These are phyloP conservation scores for Himantopus leucocephalus DNA, from an alignment of 2,113 vertebrate genomes.

Conservation along the genomic window DNA sequence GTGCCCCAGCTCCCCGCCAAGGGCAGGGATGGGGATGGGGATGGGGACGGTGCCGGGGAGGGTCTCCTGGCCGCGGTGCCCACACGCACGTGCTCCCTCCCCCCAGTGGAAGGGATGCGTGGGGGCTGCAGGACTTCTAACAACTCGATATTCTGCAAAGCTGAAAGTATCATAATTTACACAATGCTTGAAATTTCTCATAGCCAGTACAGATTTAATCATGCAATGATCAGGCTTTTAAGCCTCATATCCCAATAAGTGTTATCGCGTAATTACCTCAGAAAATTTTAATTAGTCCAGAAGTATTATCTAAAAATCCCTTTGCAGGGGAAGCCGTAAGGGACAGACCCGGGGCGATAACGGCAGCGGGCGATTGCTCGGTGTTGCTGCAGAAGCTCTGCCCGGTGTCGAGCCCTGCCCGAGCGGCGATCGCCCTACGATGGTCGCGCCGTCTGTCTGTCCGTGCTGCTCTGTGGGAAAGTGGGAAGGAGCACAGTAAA, in stretches of 20 bases:
- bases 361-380: not conserved
- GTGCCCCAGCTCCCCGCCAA: no score
- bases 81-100: accelerated
- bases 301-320: not conserved
- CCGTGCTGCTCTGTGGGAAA: accelerated
- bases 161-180: not conserved
- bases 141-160: not conserved
- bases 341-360: not conserved
- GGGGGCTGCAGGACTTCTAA: not conserved
- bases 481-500: not conserved
- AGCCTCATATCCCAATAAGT: not conserved
- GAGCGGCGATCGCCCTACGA: accelerated
- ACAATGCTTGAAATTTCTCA: not conserved
- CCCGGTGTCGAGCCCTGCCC: accelerated
- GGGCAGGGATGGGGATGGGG: not conserved
- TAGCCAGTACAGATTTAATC: not conserved
- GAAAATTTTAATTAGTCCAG: not conserved
- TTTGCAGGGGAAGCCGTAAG: not conserved
- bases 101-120: not conserved
- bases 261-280: not conserved
- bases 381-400: not conserved
- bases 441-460: not conserved
- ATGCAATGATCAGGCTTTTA: not conserved
- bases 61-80: not conserved
- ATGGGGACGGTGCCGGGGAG: not conserved